Evolutionary conservation across 2,888 invertebrate genomes (phyloP), one percentile per base, ranked within the genome.

Genomic region (Drosophila affinis): DNA sequence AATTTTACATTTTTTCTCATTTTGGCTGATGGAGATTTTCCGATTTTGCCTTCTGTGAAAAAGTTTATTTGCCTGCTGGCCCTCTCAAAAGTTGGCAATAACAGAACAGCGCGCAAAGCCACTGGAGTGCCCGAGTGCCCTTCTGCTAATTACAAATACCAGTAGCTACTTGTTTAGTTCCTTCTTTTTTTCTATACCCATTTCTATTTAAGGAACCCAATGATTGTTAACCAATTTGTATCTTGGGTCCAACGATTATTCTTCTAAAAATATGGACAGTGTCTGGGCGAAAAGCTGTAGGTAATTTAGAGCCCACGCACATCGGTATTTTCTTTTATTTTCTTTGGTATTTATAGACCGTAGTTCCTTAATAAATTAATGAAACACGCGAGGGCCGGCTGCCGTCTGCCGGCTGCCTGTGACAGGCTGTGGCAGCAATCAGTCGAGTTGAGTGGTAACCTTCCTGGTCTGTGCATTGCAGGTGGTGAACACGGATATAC

Each of bases 401-500:
- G 12, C 10, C 12, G 21, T 3, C 21, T 3, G 27, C 53, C 34
- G n/a, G 12, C 10, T 12, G 12, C 10, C 12, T 17, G 10, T 21
- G 48, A 54, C 45, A 48, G 68, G 12, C 27, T 39, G 68, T 18
- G 17, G 12, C 27, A 47, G 51, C 62, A 53, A 56, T 75, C 71
- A 64, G 57, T 45, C 24, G 9, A 29, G 32, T 27, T 47, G 47
- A 9, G 53, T 10, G 12, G 34, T 14, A n/a, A 45, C 51, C 29
- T 59, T 44, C 7, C 24, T 12, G 24, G 12, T 52, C 58, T 67
- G 68, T 59, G 63, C 53, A 68, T 89, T 90, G 10, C 85, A 92
- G 92, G 91, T 91, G 91, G 91, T 89, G 87, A 90, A 91, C 78
- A 87, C 79, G 86, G 83, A 81, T 81, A 88, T 88, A 78, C 83